A percentile compares a stretch with the other conserved stretches of the same genome.
Conservation (phyloP, 1,140 invertebrate genomes). For the Onthophagus taurus region DNA sequence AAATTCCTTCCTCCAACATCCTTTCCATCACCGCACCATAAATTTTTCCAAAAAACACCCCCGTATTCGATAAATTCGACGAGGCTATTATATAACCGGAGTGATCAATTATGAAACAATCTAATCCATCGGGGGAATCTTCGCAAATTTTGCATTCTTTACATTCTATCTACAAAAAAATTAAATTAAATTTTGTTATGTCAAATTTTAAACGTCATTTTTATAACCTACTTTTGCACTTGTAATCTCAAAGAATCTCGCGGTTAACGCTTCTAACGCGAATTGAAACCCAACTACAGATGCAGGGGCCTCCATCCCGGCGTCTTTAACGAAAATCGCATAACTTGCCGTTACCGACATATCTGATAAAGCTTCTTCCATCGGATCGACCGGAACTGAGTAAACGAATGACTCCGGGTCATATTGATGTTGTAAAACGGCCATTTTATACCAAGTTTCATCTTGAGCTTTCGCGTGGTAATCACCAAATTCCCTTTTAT, state of each 20-base stretch:
- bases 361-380: too few relatives aligned
- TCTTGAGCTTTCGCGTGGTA: slow-evolving; percentile 71
- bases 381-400: slow-evolving; percentile 59
- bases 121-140: slow-evolving; percentile 48
- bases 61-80: slow-evolving; percentile 52
- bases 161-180: slow-evolving; percentile 16
- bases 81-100: slow-evolving; percentile 83
- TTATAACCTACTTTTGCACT: slow-evolving; percentile 1
- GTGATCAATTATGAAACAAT: slow-evolving; percentile 81
- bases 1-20: slow-evolving; percentile 65
- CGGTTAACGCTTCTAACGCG: slow-evolving; percentile 53
- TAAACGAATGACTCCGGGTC: slow-evolving; percentile 68
- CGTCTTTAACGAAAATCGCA: slow-evolving; percentile 75
- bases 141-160: slow-evolving; percentile 40
- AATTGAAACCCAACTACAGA: slow-evolving; percentile 83
- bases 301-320: slow-evolving; percentile 66
- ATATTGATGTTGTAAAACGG: slow-evolving; percentile 73
- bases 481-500: slow-evolving; percentile 74
- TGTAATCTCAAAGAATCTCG: slow-evolving; percentile 65
- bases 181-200: too few relatives aligned
- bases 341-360: slow-evolving; percentile 69
- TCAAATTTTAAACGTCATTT: background rate
- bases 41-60: slow-evolving; percentile 76
- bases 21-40: slow-evolving; percentile 70
- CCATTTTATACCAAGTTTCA: slow-evolving; percentile 86